A percentile compares a stretch with the other conserved stretches of the same genome.
phyloP scores from a whole-genome alignment of 2,797 vertebrate genomes.

The Chelidonichthys spinosus region DNA sequence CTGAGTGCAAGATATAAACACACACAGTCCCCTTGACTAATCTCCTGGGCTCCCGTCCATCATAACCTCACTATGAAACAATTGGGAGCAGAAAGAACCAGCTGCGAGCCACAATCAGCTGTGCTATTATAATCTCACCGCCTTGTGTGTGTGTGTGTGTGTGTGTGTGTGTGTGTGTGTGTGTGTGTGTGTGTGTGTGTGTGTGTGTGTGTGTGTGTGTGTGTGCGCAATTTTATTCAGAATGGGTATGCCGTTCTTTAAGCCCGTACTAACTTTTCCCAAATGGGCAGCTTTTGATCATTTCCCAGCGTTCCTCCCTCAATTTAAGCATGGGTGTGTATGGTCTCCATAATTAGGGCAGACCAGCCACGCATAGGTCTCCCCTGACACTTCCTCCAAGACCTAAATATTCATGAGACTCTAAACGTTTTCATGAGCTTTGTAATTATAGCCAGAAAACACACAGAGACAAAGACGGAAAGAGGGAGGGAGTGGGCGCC shows the following conservation, averaged over 20 bases:
- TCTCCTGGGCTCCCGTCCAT: conserved; percentile 41
- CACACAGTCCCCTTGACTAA: conserved; percentile 16
- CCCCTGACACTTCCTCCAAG: conserved; percentile 74
- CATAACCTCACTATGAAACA: conserved; percentile 60
- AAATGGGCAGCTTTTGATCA: conserved; percentile 62
- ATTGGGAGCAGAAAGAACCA: conserved; percentile 55
- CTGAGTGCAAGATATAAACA: conserved; percentile 12
- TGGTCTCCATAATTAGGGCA: conserved; percentile 78
- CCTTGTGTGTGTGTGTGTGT: conserved; percentile 24
- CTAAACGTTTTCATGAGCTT: conserved; percentile 77
- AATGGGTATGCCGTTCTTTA: conserved; percentile 32
- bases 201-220: conserved; percentile 5
- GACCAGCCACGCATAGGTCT: conserved; percentile 74
- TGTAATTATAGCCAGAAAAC: conserved; percentile 73
- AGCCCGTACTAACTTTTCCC: conserved; percentile 57
- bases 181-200: conserved; percentile 8
- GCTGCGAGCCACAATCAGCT: conserved; percentile 66
- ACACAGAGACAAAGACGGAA: conserved; percentile 62
- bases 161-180: conserved; percentile 28
- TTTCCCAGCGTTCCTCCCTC: conserved; percentile 46
- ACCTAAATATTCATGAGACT: conserved; percentile 82
- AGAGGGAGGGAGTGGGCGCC: conserved; percentile 29
- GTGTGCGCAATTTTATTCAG: neutral
- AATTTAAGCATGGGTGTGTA: conserved; percentile 11
- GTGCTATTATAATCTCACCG: conserved; percentile 50